A percentile compares a stretch with the other conserved stretches of the same genome.
phyloP scores from a whole-genome alignment of 2,888 invertebrate species.

The Bugula neritina region DNA sequence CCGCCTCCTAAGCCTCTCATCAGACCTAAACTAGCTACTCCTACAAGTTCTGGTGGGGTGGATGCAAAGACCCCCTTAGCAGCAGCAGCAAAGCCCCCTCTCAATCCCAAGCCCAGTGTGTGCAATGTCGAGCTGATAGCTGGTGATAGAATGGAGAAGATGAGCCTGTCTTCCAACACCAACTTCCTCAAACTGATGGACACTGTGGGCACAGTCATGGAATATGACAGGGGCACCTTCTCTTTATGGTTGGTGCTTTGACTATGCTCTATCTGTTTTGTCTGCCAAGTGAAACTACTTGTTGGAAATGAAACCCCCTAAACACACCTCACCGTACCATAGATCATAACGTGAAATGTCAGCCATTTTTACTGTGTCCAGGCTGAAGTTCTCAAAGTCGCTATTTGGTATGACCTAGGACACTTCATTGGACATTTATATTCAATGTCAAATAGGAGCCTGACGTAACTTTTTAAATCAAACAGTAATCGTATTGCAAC shows the following conservation, averaged over 20 bases:
- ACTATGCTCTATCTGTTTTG: background rate
- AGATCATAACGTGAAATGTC: too few relatives aligned
- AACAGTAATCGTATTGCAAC: too few relatives aligned
- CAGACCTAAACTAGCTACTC: background rate
- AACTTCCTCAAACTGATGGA: background rate
- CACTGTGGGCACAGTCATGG: background rate
- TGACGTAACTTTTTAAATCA: too few relatives aligned
- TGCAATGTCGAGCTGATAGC: background rate
- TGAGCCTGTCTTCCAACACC: background rate
- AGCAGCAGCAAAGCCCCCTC: background rate
- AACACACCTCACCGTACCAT: too few relatives aligned
- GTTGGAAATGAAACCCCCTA: too few relatives aligned
- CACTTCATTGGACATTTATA: too few relatives aligned
- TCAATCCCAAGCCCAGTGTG: background rate
- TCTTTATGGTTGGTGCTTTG: constrained; percentile 1
- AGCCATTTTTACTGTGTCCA: too few relatives aligned
- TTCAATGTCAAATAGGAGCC: too few relatives aligned
- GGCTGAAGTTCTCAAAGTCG: too few relatives aligned
- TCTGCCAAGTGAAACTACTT: too few relatives aligned
- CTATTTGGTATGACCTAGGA: too few relatives aligned
- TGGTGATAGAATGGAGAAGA: background rate
- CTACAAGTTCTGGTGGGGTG: background rate
- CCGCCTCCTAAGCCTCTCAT: background rate
- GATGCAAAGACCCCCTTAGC: too few relatives aligned
- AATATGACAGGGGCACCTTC: background rate